Percentiles rank a stretch among this genome's conserved stretches.
These are phyloP conservation scores for Seriola quinqueradiata DNA, from an alignment of 2,113 vertebrate species.

Conservation along the genomic window DNA sequence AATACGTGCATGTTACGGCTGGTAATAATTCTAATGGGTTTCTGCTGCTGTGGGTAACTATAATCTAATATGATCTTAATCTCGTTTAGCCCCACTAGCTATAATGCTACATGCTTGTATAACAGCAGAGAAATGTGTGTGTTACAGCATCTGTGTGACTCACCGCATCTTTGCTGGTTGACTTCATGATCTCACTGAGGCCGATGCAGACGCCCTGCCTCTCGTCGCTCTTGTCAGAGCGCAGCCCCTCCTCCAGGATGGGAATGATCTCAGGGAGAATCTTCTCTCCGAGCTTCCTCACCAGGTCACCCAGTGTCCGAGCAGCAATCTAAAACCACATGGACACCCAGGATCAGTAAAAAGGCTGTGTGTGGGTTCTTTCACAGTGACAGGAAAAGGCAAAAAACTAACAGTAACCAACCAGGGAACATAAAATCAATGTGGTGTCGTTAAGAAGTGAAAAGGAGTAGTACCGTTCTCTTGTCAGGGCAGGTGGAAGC, in stretches of 20 bases:
- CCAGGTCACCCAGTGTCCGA: constrained; percentile 95
- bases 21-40: neutral
- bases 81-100: neutral
- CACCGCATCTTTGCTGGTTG: constrained; percentile 97
- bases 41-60: neutral
- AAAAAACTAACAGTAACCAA: neutral
- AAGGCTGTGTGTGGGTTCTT: neutral
- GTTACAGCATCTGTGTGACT: constrained; percentile 65
- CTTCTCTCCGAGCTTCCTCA: constrained; percentile 98
- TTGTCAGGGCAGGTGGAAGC: constrained; percentile 98
- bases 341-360: neutral
- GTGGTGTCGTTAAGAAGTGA: neutral
- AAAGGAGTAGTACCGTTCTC: constrained; percentile 88
- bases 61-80: neutral
- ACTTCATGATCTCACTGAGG: constrained; percentile 99
- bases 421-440: neutral
- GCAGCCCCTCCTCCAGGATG: constrained; percentile 95
- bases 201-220: constrained; percentile 98
- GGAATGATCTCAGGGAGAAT: constrained; percentile 99
- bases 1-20: too few species aligned
- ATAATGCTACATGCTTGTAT: neutral
- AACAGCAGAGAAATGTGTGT: neutral
- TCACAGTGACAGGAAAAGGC: neutral
- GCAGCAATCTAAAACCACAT: constrained; percentile 91
- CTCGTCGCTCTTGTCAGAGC: constrained; percentile 96